A percentile compares a stretch with the other conserved stretches of the same genome.
Conservation (phyloP, 2,113 vertebrate species). For the Helogale parvula region DNA sequence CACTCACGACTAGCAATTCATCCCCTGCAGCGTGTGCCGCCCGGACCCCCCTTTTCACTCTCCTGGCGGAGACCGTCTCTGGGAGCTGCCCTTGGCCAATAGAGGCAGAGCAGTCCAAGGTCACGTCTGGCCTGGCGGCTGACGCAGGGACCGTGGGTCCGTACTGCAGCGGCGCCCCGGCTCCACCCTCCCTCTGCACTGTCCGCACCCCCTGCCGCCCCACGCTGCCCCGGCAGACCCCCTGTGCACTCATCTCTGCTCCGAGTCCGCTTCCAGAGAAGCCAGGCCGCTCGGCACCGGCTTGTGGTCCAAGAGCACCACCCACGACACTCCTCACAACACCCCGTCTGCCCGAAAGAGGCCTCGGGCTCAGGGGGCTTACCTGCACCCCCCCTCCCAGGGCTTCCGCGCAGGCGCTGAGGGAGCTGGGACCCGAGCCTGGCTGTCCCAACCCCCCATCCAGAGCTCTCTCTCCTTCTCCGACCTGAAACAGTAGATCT, state of each 20-base stretch:
- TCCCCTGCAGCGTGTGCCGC: accelerated
- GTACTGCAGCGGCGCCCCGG: accelerated
- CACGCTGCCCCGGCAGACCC: neutral
- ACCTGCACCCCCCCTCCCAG: accelerated
- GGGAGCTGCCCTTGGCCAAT: neutral
- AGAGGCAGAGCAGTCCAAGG: no score
- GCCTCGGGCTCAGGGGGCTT: neutral
- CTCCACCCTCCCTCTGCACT: accelerated
- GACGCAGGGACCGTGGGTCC: neutral
- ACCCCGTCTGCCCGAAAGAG: neutral
- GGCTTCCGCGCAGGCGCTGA: neutral
- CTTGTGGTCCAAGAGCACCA: neutral
- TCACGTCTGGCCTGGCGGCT: accelerated
- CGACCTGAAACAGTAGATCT: neutral
- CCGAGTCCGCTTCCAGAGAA: neutral
- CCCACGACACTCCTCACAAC: accelerated
- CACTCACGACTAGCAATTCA: neutral
- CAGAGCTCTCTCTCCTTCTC: neutral
- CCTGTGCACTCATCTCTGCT: neutral
- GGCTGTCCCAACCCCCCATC: neutral
- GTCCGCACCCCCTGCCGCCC: accelerated
- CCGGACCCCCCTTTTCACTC: neutral
- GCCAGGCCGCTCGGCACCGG: neutral
- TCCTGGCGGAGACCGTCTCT: neutral
- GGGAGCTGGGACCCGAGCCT: neutral